Percentiles rank a stretch among this genome's conserved stretches.
These are phyloP conservation scores for Tipula vernalis DNA, from an alignment of 2,888 invertebrate genomes.

Conservation along the genomic window DNA sequence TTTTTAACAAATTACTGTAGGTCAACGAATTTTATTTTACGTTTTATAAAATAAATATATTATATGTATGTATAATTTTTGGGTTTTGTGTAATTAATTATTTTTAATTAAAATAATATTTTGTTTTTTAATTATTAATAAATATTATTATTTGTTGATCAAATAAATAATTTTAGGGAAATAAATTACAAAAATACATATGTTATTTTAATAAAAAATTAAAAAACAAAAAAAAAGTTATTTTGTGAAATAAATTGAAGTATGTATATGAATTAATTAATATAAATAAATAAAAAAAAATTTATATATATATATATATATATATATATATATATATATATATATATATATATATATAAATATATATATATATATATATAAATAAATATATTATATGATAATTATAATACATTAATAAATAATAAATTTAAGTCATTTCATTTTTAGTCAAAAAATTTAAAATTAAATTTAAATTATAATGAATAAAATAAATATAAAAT, in stretches of 20 bases:
- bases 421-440: background rate
- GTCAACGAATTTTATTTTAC: background rate
- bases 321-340: background rate
- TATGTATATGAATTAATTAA: background rate
- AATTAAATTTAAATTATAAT: background rate
- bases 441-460: background rate
- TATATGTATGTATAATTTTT: background rate
- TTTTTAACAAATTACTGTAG: background rate
- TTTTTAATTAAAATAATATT: background rate
- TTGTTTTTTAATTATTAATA: background rate
- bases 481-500: background rate
- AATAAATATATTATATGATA: background rate
- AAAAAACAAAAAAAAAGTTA: background rate
- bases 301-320: background rate
- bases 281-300: background rate
- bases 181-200: background rate
- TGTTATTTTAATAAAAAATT: background rate
- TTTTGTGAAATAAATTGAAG: background rate
- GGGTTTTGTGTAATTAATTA: constrained; percentile 4
- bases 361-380: background rate
- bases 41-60: background rate
- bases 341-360: background rate
- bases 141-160: background rate
- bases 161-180: background rate
- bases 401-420: background rate